Evolutionary conservation across 2,888 invertebrate genomes (phyloP).

Genomic region (Drosophila picticornis): DNA sequence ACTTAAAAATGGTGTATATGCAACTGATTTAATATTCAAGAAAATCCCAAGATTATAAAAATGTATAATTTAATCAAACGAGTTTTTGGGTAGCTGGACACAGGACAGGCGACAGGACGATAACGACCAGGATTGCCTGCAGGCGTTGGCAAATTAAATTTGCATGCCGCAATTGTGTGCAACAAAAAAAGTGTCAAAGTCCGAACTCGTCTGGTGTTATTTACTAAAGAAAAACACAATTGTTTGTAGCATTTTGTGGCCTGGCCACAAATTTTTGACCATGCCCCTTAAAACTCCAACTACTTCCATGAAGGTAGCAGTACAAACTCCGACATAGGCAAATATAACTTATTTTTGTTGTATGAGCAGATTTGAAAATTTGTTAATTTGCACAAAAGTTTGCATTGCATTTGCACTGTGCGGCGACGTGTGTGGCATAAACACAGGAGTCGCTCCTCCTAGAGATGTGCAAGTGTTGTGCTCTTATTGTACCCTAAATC

Average conservation of each 20-base stretch:
- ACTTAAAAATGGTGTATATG: conserved; percentile 31
- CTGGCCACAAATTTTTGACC: conserved; percentile 45
- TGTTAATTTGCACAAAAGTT: conserved; percentile 80
- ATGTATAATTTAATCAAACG: conserved; percentile 73
- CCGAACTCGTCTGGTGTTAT: conserved; percentile 58
- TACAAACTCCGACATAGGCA: conserved; percentile 71
- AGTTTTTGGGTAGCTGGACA: conserved; percentile 12
- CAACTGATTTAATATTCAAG: conserved; percentile 52
- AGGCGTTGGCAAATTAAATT: conserved; percentile 73
- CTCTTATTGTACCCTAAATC: not conserved
- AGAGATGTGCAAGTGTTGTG: not conserved
- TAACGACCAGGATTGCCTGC: conserved; percentile 58
- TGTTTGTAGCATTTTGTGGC: conserved; percentile 73
- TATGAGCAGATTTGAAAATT: conserved; percentile 66
- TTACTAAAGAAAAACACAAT: conserved; percentile 80
- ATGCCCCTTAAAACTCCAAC: conserved; percentile 1
- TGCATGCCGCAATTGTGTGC: conserved; percentile 74
- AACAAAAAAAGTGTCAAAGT: conserved; percentile 74
- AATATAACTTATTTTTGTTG: conserved; percentile 69
- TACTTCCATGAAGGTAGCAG: conserved; percentile 45
- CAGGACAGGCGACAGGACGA: conserved; percentile 23
- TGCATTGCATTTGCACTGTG: conserved; percentile 65
- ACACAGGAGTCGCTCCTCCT: conserved; percentile 15
- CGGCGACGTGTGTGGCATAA: conserved; percentile 73
- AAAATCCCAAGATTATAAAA: conserved; percentile 47